Evolutionary conservation across 2,888 invertebrate genomes (phyloP), one percentile per base, ranked within the genome.

Genomic region (Apoda limacodes): DNA sequence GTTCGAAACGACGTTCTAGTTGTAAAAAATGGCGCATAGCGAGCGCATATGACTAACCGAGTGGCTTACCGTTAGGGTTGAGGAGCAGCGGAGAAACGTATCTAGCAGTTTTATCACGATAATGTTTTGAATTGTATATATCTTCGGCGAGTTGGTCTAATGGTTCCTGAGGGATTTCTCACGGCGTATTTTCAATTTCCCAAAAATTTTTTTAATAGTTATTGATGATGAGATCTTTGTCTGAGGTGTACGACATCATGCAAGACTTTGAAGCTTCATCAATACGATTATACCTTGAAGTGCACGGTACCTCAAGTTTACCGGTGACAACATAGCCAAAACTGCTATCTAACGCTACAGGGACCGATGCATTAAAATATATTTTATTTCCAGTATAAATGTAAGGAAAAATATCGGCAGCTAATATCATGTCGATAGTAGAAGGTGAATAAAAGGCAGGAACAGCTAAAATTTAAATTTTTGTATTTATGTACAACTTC

Each of bases 161-260:
- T 3, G 34, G 32, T 11, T 15, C 26, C 6, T n/a, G n/a, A n/a
- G n/a, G n/a, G n/a, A n/a, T 6, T n/a, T n/a, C n/a, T n/a, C n/a
- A n/a, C n/a, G n/a, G n/a, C n/a, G n/a, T n/a, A n/a, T n/a, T n/a
- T n/a, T 9, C 22, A 5, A 35, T 24, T 13, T 39, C 39, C 39
- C 39, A 39, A 28, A 39, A 39, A 23, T n/a, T 7, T 20, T 20
- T n/a, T n/a, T n/a, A n/a, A 17, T 12, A 30, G 22, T 15, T 17
- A 17, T n/a, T 30, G n/a, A 12, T 30, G 17, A 2, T 23, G 17
- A 1, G 13, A n/a, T 12, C 24, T 10, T 30, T 30, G n/a, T 19
- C 5, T 25, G 5, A 4, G 4, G 12, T 12, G 23, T 4, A 9
- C 7, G 7, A n/a, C 11, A 9, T n/a, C n/a, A n/a, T n/a, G n/a